A percentile compares a stretch with the other conserved stretches of the same genome.
Evolutionary conservation across 2,888 invertebrate species (phyloP).

Genomic region (Agrochola circellaris): DNA sequence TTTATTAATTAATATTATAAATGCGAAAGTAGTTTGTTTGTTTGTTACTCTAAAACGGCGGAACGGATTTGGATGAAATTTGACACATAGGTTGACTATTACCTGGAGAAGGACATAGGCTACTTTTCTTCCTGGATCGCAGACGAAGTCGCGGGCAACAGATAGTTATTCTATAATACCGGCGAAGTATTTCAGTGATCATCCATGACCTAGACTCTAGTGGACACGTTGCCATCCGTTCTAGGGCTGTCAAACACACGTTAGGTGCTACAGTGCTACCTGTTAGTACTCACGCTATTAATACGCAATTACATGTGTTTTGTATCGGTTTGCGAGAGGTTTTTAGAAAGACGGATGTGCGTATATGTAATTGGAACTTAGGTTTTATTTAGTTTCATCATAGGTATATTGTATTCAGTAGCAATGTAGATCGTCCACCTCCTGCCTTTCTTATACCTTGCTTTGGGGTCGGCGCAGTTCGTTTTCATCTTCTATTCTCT

Average conservation of each 20-base stretch:
- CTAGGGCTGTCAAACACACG: slow-evolving; percentile 53
- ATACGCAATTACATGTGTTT: slow-evolving; percentile 20
- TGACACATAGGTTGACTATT: no score
- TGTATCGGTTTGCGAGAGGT: slow-evolving; percentile 21
- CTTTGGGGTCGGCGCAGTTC: neutral
- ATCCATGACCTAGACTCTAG: slow-evolving; percentile 64
- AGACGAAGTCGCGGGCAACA: no score
- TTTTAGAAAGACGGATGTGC: slow-evolving; percentile 7
- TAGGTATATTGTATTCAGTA: neutral
- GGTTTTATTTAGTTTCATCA: neutral
- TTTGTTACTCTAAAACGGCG: no score
- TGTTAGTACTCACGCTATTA: slow-evolving; percentile 28
- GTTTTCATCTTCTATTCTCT: neutral
- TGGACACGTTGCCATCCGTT: slow-evolving; percentile 7
- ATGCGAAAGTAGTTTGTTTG: no score
- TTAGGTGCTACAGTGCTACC: slow-evolving; percentile 16
- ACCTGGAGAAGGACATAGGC: no score
- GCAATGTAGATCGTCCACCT: no score
- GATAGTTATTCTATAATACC: slow-evolving; percentile 8
- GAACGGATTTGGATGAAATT: no score
- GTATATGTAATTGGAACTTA: neutral
- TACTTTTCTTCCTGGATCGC: no score
- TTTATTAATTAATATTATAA: no score
- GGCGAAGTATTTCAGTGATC: slow-evolving; percentile 36
- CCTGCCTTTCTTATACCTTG: neutral